Conservation (phyloP, 2,888 invertebrate species). For the Alcis repandata region DNA sequence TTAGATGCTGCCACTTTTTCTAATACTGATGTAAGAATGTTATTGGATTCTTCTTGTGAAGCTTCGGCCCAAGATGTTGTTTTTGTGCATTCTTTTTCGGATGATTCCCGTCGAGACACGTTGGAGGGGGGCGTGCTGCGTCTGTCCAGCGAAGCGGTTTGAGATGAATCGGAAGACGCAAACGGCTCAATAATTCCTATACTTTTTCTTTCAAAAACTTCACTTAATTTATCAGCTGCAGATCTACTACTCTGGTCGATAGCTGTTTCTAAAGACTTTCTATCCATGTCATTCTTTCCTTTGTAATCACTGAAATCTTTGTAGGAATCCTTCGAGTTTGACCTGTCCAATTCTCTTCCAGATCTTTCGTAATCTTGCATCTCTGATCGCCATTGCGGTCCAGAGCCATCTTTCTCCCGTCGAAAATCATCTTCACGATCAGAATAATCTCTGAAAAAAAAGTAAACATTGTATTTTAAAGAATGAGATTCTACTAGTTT, state of each 20-base stretch:
- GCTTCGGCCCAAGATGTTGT: slow-evolving; percentile 81
- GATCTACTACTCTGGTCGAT: slow-evolving; percentile 76
- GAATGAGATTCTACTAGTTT: neutral
- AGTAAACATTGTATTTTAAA: slow-evolving; percentile 24
- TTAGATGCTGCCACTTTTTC: slow-evolving; percentile 62
- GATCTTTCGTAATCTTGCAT: slow-evolving; percentile 83
- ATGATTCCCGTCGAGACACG: slow-evolving; percentile 77
- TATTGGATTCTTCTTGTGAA: slow-evolving; percentile 73
- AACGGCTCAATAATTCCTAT: slow-evolving; percentile 75
- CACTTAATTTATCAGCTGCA: slow-evolving; percentile 80
- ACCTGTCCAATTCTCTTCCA: slow-evolving; percentile 77
- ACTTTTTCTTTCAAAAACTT: slow-evolving; percentile 83
- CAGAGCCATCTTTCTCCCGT: slow-evolving; percentile 78
- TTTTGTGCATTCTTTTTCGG: slow-evolving; percentile 68
- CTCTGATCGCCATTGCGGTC: slow-evolving; percentile 82
- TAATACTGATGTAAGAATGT: slow-evolving; percentile 53
- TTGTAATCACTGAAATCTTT: slow-evolving; percentile 82
- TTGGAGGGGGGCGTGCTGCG: slow-evolving; percentile 76
- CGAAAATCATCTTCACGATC: slow-evolving; percentile 82
- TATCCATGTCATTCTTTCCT: slow-evolving; percentile 82
- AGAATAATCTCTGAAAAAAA: slow-evolving; percentile 77
- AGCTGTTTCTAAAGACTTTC: slow-evolving; percentile 71
- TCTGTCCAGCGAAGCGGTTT: slow-evolving; percentile 79
- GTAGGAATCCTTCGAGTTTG: slow-evolving; percentile 83
- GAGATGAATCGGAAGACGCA: slow-evolving; percentile 64